Conservation (phyloP, 1,140 invertebrate species). For the Drosophila neocordata region DNA sequence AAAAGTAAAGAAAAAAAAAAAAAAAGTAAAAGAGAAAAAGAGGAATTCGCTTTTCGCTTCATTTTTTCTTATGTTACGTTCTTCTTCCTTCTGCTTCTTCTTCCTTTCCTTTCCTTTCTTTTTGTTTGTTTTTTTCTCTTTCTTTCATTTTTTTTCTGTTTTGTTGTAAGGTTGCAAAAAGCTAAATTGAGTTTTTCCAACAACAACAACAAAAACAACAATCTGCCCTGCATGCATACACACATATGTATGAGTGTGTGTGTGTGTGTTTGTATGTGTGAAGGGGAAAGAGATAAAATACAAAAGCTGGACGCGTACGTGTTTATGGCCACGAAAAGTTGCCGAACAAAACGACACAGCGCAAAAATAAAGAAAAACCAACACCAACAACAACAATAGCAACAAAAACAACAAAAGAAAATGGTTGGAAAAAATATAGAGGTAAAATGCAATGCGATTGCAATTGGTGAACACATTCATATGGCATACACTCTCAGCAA, state of each 20-base stretch:
- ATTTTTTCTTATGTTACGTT: conserved; percentile 43
- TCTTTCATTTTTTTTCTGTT: conserved; percentile 24
- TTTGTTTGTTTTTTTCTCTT: conserved; percentile 17
- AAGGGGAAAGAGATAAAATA: conserved; percentile 58
- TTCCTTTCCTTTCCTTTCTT: conserved; percentile 31
- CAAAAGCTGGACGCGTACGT: conserved; percentile 76
- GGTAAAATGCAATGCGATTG: conserved; percentile 19
- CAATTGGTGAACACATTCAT: conserved; percentile 20
- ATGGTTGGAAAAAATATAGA: conserved; percentile 4
- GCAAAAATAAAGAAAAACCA: conserved; percentile 41
- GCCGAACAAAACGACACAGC: conserved; percentile 63
- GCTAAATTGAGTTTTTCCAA: conserved; percentile 79
- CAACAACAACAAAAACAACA: conserved; percentile 76
- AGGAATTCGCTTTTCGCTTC: conserved; percentile 46
- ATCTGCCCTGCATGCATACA: conserved; percentile 34
- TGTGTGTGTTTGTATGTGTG: conserved; percentile 20
- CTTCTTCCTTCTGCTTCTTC: no score
- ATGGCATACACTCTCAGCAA: conserved; percentile 5
- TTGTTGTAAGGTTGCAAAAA: conserved; percentile 73
- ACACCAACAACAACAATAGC: conserved; percentile 11
- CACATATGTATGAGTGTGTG: conserved; percentile 27
- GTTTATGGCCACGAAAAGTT: conserved; percentile 79
- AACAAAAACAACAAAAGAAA: conserved; percentile 12
- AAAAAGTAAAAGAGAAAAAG: conserved; percentile 9
- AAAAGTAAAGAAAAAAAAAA: conserved; percentile 23